Conservation (phyloP, 2,888 invertebrate genomes). For the Macroteleia sp. region DNA sequence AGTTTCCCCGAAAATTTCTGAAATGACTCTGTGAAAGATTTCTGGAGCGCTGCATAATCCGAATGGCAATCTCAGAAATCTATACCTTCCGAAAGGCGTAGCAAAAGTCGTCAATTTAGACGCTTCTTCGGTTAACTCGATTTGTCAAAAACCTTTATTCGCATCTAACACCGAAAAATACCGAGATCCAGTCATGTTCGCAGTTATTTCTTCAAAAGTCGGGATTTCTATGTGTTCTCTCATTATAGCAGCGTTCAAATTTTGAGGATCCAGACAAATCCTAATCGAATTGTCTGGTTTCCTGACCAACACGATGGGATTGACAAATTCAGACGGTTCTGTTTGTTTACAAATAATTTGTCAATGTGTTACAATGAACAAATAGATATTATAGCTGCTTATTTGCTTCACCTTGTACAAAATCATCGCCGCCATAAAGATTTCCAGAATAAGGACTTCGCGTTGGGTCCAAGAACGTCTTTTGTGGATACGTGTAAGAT, state of each 20-base stretch:
- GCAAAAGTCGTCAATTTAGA: conserved; percentile 70
- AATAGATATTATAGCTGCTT: no score
- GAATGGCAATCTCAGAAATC: conserved; percentile 70
- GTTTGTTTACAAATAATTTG: no score
- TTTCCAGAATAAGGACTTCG: conserved; percentile 73
- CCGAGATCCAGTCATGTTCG: no score
- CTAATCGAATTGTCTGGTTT: no score
- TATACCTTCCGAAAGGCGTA: conserved; percentile 71
- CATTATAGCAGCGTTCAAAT: no score
- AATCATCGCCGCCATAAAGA: conserved; percentile 75
- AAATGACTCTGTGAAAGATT: conserved; percentile 26
- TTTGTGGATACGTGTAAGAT: conserved; percentile 73
- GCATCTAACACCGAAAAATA: conserved; percentile 59
- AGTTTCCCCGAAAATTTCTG: conserved; percentile 49
- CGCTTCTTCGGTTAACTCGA: conserved; percentile 66
- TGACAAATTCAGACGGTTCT: no score
- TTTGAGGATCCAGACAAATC: no score
- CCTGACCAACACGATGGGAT: no score
- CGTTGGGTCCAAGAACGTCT: conserved; percentile 76
- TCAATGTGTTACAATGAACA: no score
- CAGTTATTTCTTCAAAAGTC: no score
- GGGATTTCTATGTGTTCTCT: no score
- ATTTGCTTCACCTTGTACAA: conserved; percentile 73
- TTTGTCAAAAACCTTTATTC: conserved; percentile 67
- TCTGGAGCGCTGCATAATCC: conserved; percentile 52